A percentile compares a stretch with the other conserved stretches of the same genome.
phyloP scores from a whole-genome alignment of 2,113 vertebrate genomes.

The Phalacrocorax pelagicus region DNA sequence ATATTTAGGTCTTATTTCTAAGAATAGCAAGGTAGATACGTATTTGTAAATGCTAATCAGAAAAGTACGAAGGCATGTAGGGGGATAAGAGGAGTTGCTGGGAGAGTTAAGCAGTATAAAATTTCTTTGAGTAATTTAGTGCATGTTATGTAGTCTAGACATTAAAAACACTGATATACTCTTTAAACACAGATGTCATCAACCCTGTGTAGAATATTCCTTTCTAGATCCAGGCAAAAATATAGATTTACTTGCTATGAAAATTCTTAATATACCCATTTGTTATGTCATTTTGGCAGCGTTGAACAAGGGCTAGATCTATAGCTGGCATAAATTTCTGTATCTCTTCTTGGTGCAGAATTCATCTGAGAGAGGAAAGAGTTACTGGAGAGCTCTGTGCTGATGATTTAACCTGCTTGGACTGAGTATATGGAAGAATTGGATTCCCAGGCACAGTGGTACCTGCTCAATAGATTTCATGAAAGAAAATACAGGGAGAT shows the following conservation, averaged over 20 bases:
- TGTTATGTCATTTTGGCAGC: background rate
- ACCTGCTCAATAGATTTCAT: background rate
- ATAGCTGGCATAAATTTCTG: background rate
- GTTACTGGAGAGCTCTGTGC: background rate
- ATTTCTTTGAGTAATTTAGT: conserved; percentile 45
- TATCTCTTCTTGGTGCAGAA: background rate
- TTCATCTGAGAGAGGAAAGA: background rate
- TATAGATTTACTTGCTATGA: background rate
- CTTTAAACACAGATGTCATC: background rate
- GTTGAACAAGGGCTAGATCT: background rate
- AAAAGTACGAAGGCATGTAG: conserved; percentile 12
- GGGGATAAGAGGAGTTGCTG: background rate
- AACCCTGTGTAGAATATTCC: conserved; percentile 1
- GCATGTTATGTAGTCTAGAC: conserved; percentile 36
- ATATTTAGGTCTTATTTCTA: conserved; percentile 26
- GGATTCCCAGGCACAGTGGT: background rate
- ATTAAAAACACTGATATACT: conserved; percentile 12
- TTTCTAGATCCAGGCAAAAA: background rate
- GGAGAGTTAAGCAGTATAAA: background rate
- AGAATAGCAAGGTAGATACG: conserved; percentile 7
- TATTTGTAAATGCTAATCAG: background rate
- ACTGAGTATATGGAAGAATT: background rate
- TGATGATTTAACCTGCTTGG: background rate
- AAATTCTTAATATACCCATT: background rate
- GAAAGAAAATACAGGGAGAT: background rate